Evolutionary conservation across 1,140 invertebrate genomes (phyloP).

Genomic region (Camponotus vicinus): DNA sequence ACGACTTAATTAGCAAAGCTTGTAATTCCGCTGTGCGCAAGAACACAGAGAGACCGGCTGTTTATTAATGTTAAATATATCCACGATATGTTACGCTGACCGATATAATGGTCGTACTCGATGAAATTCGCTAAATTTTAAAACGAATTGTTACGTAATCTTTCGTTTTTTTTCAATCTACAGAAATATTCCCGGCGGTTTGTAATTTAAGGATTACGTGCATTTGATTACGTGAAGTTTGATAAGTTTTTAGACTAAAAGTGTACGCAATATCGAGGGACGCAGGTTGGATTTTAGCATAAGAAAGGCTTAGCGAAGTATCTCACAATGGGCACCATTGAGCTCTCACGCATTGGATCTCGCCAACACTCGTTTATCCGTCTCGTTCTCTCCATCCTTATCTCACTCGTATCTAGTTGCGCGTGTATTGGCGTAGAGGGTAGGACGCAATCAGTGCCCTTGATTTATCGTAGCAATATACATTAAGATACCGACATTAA

Average conservation of each 20-base stretch:
- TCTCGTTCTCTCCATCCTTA: constrained; percentile 21
- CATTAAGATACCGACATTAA: constrained; percentile 86
- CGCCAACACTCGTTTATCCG: constrained; percentile 60
- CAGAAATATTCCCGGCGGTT: not conserved
- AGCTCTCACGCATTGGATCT: constrained; percentile 62
- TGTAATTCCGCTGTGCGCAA: constrained; percentile 5
- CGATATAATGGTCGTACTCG: not conserved
- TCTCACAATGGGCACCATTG: constrained; percentile 74
- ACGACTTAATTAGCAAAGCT: constrained; percentile 52
- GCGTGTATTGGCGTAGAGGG: constrained; percentile 75
- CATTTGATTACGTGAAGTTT: not conserved
- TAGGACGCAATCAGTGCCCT: constrained; percentile 84
- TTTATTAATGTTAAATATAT: constrained; percentile 9
- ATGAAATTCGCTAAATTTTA: not conserved
- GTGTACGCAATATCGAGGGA: constrained; percentile 55
- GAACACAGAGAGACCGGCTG: not conserved
- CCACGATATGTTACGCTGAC: not conserved
- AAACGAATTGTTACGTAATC: not conserved
- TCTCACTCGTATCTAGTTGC: constrained; percentile 40
- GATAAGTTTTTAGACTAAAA: constrained; percentile 1
- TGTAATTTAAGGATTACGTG: constrained; percentile 6
- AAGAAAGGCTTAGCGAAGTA: constrained; percentile 77
- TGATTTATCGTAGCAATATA: constrained; percentile 86
- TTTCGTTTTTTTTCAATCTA: not conserved
- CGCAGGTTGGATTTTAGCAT: constrained; percentile 75